Percentiles rank a stretch among this genome's conserved stretches.
Evolutionary conservation across 2,797 vertebrate genomes (phyloP).

Genomic region (Thaleichthys pacificus): DNA sequence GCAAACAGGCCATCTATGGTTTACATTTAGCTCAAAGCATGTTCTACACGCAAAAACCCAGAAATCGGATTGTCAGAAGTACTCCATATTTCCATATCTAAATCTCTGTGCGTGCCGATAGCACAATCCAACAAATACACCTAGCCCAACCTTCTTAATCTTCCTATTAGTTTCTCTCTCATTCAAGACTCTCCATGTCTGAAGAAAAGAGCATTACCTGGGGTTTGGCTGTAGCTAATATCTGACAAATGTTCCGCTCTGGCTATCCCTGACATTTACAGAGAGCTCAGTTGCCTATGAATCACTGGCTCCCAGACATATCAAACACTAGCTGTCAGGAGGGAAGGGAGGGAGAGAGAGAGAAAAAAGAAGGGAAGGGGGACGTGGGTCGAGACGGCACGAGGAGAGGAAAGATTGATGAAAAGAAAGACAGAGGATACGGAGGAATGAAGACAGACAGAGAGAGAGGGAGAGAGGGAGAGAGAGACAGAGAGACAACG

Average conservation of each 20-base stretch:
- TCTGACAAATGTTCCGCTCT: conserved; percentile 49
- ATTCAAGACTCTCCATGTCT: conserved; percentile 25
- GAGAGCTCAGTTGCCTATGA: conserved; percentile 56
- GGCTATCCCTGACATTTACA: conserved; percentile 63
- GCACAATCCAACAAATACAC: conserved; percentile 18
- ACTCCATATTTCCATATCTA: conserved; percentile 12
- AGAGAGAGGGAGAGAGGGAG: conserved; percentile 8
- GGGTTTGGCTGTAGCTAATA: conserved; percentile 24
- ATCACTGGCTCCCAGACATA: conserved; percentile 54
- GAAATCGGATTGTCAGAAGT: not conserved
- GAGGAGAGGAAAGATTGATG: not conserved
- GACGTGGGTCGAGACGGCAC: not conserved
- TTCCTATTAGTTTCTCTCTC: conserved; percentile 39
- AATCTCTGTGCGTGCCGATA: conserved; percentile 20
- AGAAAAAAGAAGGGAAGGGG: not conserved
- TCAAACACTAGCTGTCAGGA: conserved; percentile 43
- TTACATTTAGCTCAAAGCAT: too few species aligned
- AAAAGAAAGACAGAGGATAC: not conserved
- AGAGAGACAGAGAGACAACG: conserved; percentile 17
- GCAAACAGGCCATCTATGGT: not conserved
- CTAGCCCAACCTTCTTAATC: conserved; percentile 32
- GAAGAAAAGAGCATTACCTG: conserved; percentile 41
- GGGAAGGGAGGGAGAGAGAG: conserved; percentile 19
- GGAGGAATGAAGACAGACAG: conserved; percentile 1
- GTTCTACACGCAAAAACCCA: not conserved